These are phyloP conservation scores for Paradoxurus hermaphroditus DNA, from an alignment of 2,113 vertebrate species.

Conservation along the genomic window DNA sequence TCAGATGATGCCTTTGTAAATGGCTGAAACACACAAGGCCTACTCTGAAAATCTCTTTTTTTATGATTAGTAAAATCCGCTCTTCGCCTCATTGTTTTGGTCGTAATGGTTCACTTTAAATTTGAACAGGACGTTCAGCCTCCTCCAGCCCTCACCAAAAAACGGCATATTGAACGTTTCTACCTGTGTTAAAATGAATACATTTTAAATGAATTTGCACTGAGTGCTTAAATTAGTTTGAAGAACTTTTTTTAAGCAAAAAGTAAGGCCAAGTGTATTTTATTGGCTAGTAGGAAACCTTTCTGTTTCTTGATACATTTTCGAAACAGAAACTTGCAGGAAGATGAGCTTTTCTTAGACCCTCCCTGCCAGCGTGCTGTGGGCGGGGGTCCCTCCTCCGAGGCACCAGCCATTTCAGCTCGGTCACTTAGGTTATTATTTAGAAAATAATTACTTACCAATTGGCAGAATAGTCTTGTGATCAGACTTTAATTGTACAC, in stretches of 20 bases:
- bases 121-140: background rate
- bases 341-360: background rate
- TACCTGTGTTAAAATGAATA: background rate
- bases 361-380: background rate
- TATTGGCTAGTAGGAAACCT: background rate
- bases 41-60: background rate
- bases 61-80: background rate
- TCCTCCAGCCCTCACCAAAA: background rate
- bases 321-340: background rate
- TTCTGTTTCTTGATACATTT: background rate
- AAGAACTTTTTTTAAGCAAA: background rate
- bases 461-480: rapidly evolving
- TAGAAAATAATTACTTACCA: background rate
- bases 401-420: background rate
- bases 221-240: background rate
- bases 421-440: too few species aligned
- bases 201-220: background rate
- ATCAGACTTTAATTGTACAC: background rate
- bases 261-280: background rate
- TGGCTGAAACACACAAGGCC: background rate
- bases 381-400: rapidly evolving
- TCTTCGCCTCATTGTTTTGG: background rate
- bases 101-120: background rate
- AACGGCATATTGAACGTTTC: background rate
- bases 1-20: background rate